These are phyloP conservation scores for Crocuta crocuta DNA, from an alignment of 2,113 vertebrate genomes.

Conservation along the genomic window DNA sequence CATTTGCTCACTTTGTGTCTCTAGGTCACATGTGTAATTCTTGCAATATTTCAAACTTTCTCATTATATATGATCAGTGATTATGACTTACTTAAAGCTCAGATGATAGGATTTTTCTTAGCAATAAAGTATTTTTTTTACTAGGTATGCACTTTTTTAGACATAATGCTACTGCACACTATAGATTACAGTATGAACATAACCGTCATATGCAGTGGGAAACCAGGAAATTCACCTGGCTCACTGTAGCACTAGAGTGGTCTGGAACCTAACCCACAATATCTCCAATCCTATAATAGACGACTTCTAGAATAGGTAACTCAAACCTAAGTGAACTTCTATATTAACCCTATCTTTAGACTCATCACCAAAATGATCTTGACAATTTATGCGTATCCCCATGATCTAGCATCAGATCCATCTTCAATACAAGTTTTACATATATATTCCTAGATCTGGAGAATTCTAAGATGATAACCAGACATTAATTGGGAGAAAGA, in stretches of 20 bases:
- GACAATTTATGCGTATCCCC: neutral
- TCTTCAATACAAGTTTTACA: neutral
- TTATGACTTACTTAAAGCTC: neutral
- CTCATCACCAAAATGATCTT: conserved; percentile 1
- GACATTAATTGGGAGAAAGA: neutral
- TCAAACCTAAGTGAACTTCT: neutral
- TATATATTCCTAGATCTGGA: neutral
- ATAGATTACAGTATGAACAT: neutral
- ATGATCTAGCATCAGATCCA: neutral
- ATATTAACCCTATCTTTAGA: neutral
- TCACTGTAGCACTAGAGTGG: neutral
- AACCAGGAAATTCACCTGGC: neutral
- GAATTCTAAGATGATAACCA: neutral
- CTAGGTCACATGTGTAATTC: neutral
- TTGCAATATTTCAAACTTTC: neutral
- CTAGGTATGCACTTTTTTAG: neutral
- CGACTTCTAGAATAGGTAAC: neutral
- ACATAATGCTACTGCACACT: neutral
- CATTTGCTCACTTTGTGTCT: neutral
- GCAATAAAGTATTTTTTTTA: neutral
- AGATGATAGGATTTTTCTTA: neutral
- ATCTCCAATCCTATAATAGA: neutral
- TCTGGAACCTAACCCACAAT: neutral
- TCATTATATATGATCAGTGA: neutral
- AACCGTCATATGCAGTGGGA: neutral